Conservation (phyloP, 1,140 invertebrate species). For the Drosophila repleta region DNA sequence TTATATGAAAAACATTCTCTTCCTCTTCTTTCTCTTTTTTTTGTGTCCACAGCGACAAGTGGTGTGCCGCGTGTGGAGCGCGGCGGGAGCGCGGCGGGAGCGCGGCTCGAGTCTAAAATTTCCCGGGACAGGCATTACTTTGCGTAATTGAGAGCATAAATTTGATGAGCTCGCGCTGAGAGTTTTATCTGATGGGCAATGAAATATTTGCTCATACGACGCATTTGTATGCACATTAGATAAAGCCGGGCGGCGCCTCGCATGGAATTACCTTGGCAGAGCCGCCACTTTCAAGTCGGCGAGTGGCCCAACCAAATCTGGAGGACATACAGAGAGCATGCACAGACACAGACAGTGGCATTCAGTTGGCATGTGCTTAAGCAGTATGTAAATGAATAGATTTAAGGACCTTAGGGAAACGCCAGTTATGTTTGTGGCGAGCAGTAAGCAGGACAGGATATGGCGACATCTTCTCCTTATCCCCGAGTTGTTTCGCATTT, state of each 20-base stretch:
- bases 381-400: slow-evolving; percentile 29
- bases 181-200: slow-evolving; percentile 40
- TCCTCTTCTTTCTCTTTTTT: slow-evolving; percentile 4
- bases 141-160: slow-evolving; percentile 61
- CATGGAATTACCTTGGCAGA: slow-evolving; percentile 11
- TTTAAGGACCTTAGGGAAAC: slow-evolving; percentile 21
- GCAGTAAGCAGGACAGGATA: slow-evolving; percentile 6
- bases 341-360: background rate
- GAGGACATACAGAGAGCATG: slow-evolving; percentile 1
- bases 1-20: background rate
- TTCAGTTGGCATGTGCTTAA: slow-evolving; percentile 19
- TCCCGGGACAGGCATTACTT: slow-evolving; percentile 53
- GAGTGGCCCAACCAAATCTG: slow-evolving; percentile 6
- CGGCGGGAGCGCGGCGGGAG: background rate
- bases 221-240: slow-evolving; percentile 43
- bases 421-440: slow-evolving; percentile 21
- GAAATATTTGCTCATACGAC: slow-evolving; percentile 38
- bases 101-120: background rate
- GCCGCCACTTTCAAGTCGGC: slow-evolving; percentile 10
- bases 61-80: background rate
- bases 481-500: slow-evolving; percentile 12
- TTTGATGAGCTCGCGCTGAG: slow-evolving; percentile 41
- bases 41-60: slow-evolving; percentile 42
- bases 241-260: slow-evolving; percentile 1
- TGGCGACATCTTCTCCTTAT: slow-evolving; percentile 19